Evolutionary conservation across 2,888 invertebrate genomes (phyloP), one percentile per base, ranked within the genome.

Genomic region (Xestia ashworthii): DNA sequence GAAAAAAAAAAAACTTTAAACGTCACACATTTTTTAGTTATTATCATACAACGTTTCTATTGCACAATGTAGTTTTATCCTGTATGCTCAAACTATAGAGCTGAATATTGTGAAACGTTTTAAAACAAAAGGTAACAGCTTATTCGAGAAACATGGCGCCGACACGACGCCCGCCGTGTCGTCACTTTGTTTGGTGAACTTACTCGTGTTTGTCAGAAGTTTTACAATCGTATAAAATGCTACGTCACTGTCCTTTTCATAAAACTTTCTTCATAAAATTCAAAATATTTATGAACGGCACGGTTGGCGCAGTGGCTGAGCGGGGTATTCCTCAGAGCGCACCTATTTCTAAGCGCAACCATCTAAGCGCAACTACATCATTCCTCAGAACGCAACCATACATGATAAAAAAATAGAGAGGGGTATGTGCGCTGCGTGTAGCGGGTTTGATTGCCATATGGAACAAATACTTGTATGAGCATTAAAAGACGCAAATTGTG

Each of bases 151-250:
- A 68, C 41, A 48, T 64, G 64, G 38, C 68, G 64, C 12, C 55
- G 75, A 16, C 68, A 55, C 62, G 32, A 46, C 48, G 11, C n/a
- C 9, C 38, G 8, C 8, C 22, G 25, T 9, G 6, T 16, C 44
- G 14, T 44, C 66, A n/a, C 22, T n/a, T 32, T 67, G 66, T 67
- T 74, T 50, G 50, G 32, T 55, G 5, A 32, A 74, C 38, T 74
- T n/a, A 76, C 41, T 60, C 16, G 41, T 50, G 48, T 74, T 74
- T 75, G 32, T 46, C 32, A 46, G 32, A 71, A 50, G 22, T 64
- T 72, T n/a, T 16, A 46, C 44, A 58, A 19, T 46, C n/a, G 11
- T 44, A 16, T n/a, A 11, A 22, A 55, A n/a, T 58, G 22, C 22
- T 8, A 46, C 16, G 38, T 44, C 60, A 19, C 5, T 60, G 3